A percentile compares a stretch with the other conserved stretches of the same genome.
Conservation (phyloP, 2,797 vertebrate genomes). For the Liasis olivaceus region DNA sequence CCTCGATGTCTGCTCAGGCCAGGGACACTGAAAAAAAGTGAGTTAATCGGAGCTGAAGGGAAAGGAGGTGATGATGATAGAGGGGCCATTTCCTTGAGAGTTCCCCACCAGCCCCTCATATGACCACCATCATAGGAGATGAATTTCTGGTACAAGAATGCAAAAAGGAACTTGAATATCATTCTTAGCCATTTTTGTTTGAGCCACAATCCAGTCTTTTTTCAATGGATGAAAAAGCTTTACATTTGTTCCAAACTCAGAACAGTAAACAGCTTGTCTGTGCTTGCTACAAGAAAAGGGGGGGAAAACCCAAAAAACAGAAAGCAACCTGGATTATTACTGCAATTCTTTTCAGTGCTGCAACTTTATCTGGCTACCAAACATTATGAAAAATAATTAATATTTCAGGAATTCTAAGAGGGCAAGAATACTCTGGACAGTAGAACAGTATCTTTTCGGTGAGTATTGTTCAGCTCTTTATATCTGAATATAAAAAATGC, state of each 20-base stretch:
- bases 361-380: neutral
- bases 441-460: neutral
- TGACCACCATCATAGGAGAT: neutral
- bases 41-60: neutral
- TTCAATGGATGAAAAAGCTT: constrained; percentile 1
- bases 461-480: neutral
- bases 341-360: neutral
- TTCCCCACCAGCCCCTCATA: neutral
- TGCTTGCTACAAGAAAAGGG: neutral
- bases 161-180: neutral
- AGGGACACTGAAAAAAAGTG: neutral
- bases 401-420: neutral
- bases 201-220: neutral
- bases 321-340: neutral
- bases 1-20: neutral
- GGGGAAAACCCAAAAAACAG: too few species aligned
- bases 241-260: neutral
- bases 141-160: neutral
- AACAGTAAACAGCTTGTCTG: neutral
- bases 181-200: neutral
- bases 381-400: neutral
- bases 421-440: neutral
- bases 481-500: neutral
- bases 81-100: neutral
- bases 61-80: neutral